Conservation (phyloP, 2,888 invertebrate genomes). For the Heliconius ismenius region DNA sequence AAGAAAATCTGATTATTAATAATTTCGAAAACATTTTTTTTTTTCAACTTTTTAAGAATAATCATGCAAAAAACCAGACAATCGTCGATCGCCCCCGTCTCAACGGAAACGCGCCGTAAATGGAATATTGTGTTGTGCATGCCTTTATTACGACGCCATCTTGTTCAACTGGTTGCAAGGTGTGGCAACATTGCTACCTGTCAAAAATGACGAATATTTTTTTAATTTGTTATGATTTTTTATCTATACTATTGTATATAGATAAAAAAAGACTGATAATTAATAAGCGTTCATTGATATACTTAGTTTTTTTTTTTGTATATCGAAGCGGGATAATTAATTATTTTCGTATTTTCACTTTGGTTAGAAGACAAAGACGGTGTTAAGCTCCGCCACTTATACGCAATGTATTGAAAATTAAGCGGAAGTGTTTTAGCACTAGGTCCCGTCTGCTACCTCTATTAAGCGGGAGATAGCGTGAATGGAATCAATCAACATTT, state of each 20-base stretch:
- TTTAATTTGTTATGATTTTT: slow-evolving; percentile 22
- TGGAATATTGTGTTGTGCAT: slow-evolving; percentile 46
- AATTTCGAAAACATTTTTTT: slow-evolving; percentile 3
- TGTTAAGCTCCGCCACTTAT: not conserved
- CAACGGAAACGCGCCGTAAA: slow-evolving; percentile 52
- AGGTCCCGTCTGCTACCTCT: not conserved
- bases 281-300: not conserved
- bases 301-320: not conserved
- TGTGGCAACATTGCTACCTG: slow-evolving; percentile 37
- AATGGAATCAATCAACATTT: not conserved
- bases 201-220: slow-evolving; percentile 30
- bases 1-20: not conserved
- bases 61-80: slow-evolving; percentile 35
- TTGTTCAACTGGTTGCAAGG: slow-evolving; percentile 36
- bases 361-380: not conserved
- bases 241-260: not conserved
- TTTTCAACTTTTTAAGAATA: slow-evolving; percentile 27
- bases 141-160: slow-evolving; percentile 44
- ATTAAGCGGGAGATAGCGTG: not conserved
- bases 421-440: not conserved
- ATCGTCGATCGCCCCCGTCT: slow-evolving; percentile 31
- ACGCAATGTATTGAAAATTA: not conserved
- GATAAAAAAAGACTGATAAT: not conserved
- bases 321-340: not conserved
- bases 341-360: not conserved